A percentile compares a stretch with the other conserved stretches of the same genome.
Evolutionary conservation across 1,140 invertebrate genomes (phyloP).

Genomic region (Neodiprion fabricii): DNA sequence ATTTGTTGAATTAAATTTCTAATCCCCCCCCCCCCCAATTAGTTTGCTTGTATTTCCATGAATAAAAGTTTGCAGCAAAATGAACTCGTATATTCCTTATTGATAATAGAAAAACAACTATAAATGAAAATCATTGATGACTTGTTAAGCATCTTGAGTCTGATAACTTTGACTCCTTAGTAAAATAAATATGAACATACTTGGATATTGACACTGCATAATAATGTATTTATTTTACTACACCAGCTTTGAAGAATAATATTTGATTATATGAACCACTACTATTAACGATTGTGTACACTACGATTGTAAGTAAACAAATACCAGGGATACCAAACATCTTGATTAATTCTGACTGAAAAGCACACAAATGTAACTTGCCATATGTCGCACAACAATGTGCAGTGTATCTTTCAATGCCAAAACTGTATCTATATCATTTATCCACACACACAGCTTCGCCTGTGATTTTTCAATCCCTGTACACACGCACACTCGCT

Average conservation of each 20-base stretch:
- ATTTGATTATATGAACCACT: no score
- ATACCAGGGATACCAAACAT: background rate
- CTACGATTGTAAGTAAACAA: background rate
- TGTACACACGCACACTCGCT: background rate
- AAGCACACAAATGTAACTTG: no score
- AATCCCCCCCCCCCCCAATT: no score
- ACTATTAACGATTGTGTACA: background rate
- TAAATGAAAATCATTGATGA: constrained; percentile 9
- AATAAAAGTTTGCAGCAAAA: no score
- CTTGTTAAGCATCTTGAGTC: constrained; percentile 34
- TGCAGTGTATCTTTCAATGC: background rate
- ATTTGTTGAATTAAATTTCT: no score
- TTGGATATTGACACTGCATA: no score
- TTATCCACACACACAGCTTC: background rate
- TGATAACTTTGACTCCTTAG: constrained; percentile 36
- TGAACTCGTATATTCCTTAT: no score
- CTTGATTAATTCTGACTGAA: background rate
- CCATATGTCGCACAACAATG: no score
- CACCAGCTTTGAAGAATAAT: no score
- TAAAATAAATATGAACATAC: constrained; percentile 34
- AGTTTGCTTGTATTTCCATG: no score
- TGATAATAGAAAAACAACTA: no score
- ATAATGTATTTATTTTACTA: no score
- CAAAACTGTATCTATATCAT: background rate
- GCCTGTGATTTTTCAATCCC: background rate